A percentile compares a stretch with the other conserved stretches of the same genome.
Evolutionary conservation across 1,140 invertebrate species (phyloP).

Genomic region (Ganaspis sp.): DNA sequence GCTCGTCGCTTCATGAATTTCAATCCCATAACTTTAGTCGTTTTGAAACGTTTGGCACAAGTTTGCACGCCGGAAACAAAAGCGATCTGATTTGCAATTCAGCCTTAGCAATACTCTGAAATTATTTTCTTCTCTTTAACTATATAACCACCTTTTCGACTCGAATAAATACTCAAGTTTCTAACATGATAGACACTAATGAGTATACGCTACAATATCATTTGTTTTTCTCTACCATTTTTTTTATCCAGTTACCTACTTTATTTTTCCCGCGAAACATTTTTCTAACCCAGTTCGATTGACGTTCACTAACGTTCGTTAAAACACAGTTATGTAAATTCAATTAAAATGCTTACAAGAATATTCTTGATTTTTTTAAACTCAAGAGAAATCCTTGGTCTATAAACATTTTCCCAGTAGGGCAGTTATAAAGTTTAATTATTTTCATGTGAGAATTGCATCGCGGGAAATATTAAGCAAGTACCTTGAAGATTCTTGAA

Average conservation of each 20-base stretch:
- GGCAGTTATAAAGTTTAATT: too few species aligned
- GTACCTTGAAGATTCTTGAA: background rate
- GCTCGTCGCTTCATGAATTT: constrained; percentile 23
- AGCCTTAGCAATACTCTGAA: background rate
- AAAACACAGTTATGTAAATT: too few species aligned
- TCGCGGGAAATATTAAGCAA: background rate
- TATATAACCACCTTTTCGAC: background rate
- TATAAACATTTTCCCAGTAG: too few species aligned
- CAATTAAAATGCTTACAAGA: too few species aligned
- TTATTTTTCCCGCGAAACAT: background rate
- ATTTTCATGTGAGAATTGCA: too few species aligned
- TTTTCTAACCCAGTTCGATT: too few species aligned
- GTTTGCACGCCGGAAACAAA: constrained; percentile 8
- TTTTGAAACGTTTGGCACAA: constrained; percentile 16
- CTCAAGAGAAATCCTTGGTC: too few species aligned
- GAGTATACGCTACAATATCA: too few species aligned
- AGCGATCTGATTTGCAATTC: constrained; percentile 24
- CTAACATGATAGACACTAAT: background rate
- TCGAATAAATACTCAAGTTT: background rate
- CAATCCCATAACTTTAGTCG: constrained; percentile 28
- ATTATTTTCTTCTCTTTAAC: constrained; percentile 1
- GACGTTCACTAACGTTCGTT: too few species aligned
- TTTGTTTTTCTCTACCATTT: background rate
- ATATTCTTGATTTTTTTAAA: too few species aligned
- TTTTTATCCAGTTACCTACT: background rate